Evolutionary conservation across 2,113 vertebrate species (phyloP).

Genomic region (Anser brachyrhynchus): DNA sequence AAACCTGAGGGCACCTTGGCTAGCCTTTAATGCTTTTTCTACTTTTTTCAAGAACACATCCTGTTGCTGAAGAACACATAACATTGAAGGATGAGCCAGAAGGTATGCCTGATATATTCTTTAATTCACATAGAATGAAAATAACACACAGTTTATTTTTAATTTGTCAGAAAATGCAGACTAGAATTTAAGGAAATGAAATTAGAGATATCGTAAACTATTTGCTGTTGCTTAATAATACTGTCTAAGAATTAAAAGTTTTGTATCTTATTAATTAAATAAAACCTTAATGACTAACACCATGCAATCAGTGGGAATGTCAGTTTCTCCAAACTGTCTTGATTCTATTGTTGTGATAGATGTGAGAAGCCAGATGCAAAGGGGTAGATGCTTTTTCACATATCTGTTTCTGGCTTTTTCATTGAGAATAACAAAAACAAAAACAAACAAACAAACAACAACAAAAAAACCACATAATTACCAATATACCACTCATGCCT

Average conservation of each 20-base stretch:
- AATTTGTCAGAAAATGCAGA: neutral
- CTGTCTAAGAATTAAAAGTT: neutral
- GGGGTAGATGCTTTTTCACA: neutral
- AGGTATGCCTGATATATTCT: neutral
- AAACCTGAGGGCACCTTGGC: constrained; percentile 10
- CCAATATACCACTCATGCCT: neutral
- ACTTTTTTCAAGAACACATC: neutral
- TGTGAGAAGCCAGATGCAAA: neutral
- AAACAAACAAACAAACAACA: no score
- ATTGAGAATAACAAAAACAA: neutral
- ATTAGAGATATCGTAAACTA: neutral
- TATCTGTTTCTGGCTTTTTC: neutral
- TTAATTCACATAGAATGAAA: neutral
- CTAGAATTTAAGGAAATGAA: neutral
- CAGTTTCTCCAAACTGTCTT: neutral
- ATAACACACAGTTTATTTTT: neutral
- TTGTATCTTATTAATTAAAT: neutral
- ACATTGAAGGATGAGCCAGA: neutral
- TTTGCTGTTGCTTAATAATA: neutral
- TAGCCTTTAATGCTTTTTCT: neutral
- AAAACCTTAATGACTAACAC: neutral
- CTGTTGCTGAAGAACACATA: neutral
- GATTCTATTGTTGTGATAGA: neutral
- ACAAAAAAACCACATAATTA: neutral
- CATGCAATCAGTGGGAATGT: neutral